Evolutionary conservation across 2,797 vertebrate species (phyloP).

Genomic region (Pogonophryne albipinna): DNA sequence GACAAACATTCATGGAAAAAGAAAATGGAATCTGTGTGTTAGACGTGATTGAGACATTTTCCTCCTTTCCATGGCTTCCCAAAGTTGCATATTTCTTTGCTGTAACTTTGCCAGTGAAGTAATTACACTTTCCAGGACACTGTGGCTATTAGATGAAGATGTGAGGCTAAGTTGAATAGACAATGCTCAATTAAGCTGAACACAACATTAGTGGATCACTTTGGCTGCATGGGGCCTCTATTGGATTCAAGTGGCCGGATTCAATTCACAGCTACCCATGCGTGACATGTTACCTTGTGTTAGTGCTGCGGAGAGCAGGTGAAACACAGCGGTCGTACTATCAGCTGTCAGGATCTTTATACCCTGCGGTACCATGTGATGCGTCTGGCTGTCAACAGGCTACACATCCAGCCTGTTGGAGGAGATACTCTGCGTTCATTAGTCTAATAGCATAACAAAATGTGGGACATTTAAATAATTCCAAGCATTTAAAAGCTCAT

Average conservation of each 20-base stretch:
- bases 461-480: constrained; percentile 65
- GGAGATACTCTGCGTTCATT: constrained; percentile 45
- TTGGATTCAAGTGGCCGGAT: constrained; percentile 80
- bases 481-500: constrained; percentile 74
- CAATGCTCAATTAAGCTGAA: constrained; percentile 86
- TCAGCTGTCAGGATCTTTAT: constrained; percentile 64
- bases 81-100: constrained; percentile 66
- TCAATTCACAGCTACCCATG: constrained; percentile 82
- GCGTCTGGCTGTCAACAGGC: constrained; percentile 27
- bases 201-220: constrained; percentile 85
- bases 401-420: constrained; percentile 14
- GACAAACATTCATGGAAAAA: constrained; percentile 32
- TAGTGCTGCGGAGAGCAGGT: constrained; percentile 67
- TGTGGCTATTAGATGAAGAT: constrained; percentile 77
- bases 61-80: constrained; percentile 26
- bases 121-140: constrained; percentile 78
- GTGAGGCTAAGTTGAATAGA: constrained; percentile 84
- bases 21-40: constrained; percentile 23
- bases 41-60: constrained; percentile 35
- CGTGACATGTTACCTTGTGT: constrained; percentile 77
- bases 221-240: constrained; percentile 75
- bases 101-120: constrained; percentile 74
- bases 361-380: constrained; percentile 20
- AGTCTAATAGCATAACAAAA: constrained; percentile 56
- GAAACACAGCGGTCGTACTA: constrained; percentile 51